Evolutionary conservation across 1,140 invertebrate species (phyloP).

Genomic region (Philaenus spumarius): DNA sequence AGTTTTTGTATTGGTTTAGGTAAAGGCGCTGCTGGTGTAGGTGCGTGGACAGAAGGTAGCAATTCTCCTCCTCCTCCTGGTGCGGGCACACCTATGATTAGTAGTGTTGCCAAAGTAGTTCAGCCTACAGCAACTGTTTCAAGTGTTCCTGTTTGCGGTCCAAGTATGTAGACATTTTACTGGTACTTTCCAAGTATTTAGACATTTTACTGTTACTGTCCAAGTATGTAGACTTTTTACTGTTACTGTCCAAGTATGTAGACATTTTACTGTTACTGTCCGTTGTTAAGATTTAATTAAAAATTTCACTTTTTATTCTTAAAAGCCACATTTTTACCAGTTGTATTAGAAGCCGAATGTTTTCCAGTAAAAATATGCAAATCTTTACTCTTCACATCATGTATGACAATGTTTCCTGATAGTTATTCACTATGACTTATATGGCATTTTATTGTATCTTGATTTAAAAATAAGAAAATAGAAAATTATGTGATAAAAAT

Average conservation of each 20-base stretch:
- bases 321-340: not conserved
- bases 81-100: conserved; percentile 51
- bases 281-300: not conserved
- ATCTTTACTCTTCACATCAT: no score
- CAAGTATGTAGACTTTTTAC: conserved; percentile 2
- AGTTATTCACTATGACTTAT: no score
- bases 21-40: not conserved
- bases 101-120: conserved; percentile 65
- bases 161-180: conserved; percentile 51
- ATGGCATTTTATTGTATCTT: no score
- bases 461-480: no score
- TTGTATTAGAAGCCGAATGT: no score
- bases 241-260: no score
- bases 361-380: no score
- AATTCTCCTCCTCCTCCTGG: conserved; percentile 34
- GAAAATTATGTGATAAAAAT: no score
- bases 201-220: no score
- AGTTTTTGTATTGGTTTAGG: not conserved
- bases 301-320: not conserved
- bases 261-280: no score
- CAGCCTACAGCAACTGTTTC: conserved; percentile 73
- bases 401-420: no score
- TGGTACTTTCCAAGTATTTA: no score
- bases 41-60: conserved; percentile 35
- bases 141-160: conserved; percentile 70